A percentile compares a stretch with the other conserved stretches of the same genome.
Conservation (phyloP, 2,888 invertebrate genomes). For the Pherbina coryleti region DNA sequence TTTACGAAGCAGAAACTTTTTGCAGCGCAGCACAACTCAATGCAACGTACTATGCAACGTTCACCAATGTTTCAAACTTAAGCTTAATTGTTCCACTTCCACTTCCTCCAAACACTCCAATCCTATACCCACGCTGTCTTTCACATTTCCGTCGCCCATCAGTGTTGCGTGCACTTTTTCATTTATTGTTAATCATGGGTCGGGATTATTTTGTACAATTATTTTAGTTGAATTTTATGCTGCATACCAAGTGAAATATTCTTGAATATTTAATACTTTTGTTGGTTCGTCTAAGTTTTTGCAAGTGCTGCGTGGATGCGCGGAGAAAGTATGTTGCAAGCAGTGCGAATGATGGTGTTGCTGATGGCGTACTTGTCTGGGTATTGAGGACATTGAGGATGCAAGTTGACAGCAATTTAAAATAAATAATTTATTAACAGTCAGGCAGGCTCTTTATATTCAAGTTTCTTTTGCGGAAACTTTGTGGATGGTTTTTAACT, state of each 20-base stretch:
- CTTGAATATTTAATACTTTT: slow-evolving; percentile 31
- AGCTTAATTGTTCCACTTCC: background rate
- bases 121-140: background rate
- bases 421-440: no score
- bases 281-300: slow-evolving; percentile 1
- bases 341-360: background rate
- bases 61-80: background rate
- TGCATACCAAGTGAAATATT: slow-evolving; percentile 20
- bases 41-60: background rate
- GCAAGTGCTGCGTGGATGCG: background rate
- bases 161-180: slow-evolving; percentile 34
- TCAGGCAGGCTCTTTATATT: no score
- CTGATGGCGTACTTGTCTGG: background rate
- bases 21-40: background rate
- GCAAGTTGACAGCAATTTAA: slow-evolving; percentile 4
- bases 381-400: background rate
- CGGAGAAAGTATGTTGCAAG: background rate
- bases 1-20: slow-evolving; percentile 24
- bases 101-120: background rate
- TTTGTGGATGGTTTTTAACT: no score
- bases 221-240: slow-evolving; percentile 57
- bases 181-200: slow-evolving; percentile 56
- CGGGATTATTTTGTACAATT: slow-evolving; percentile 62
- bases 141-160: no score
- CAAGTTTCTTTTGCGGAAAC: no score